Evolutionary conservation across 2,113 vertebrate species (phyloP).

Genomic region (Odontesthes bonariensis): DNA sequence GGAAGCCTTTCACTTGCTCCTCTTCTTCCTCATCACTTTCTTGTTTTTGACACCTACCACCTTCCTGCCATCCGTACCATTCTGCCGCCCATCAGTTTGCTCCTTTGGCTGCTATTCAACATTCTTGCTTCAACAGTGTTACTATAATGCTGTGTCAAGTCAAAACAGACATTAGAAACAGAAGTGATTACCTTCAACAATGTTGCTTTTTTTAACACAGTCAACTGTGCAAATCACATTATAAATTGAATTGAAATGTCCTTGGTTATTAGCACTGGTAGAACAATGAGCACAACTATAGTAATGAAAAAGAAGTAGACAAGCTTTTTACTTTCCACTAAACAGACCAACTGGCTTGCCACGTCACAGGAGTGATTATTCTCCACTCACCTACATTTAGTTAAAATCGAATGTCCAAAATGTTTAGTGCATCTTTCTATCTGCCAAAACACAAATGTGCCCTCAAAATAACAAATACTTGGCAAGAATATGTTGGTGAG

Average conservation of each 20-base stretch:
- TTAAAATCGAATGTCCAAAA: constrained; percentile 22
- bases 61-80: too few species aligned
- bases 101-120: too few species aligned
- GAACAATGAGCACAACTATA: constrained; percentile 20
- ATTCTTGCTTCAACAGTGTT: too few species aligned
- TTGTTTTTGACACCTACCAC: too few species aligned
- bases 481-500: too few species aligned
- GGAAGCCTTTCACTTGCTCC: too few species aligned
- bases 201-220: constrained; percentile 4
- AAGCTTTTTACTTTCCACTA: constrained; percentile 13
- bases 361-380: constrained; percentile 45
- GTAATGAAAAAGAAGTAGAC: constrained; percentile 16
- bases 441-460: too few species aligned
- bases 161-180: neutral
- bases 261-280: constrained; percentile 35
- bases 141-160: too few species aligned
- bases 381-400: constrained; percentile 34
- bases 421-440: neutral
- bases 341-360: constrained; percentile 26
- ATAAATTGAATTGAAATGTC: constrained; percentile 19
- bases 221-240: neutral
- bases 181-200: neutral
- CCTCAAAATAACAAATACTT: too few species aligned
- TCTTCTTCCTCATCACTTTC: too few species aligned
- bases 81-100: too few species aligned